phyloP scores from a whole-genome alignment of 2,888 invertebrate species.

The Silvanus unidentatus region DNA sequence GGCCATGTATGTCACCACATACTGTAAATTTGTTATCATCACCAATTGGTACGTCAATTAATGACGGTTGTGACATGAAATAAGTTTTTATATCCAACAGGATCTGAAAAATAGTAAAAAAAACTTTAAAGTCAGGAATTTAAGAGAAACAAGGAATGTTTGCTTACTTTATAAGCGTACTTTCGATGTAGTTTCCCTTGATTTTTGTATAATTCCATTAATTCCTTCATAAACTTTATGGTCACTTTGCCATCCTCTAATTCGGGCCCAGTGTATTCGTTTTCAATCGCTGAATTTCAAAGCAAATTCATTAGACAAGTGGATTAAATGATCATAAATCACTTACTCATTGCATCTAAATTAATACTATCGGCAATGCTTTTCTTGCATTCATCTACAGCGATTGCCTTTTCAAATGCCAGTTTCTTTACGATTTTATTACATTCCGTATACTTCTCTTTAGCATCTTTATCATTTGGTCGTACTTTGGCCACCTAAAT shows the following conservation, averaged over 20 bases:
- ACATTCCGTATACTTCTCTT: conserved; percentile 87
- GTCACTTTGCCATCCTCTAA: conserved; percentile 86
- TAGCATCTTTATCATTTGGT: conserved; percentile 92
- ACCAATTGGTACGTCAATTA: conserved; percentile 84
- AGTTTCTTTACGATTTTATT: conserved; percentile 91
- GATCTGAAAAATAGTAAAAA: conserved; percentile 59
- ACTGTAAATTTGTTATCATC: conserved; percentile 91
- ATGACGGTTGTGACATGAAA: conserved; percentile 76
- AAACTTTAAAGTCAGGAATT: background rate
- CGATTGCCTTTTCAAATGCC: conserved; percentile 95
- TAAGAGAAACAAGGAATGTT: conserved; percentile 4
- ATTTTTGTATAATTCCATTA: conserved; percentile 84
- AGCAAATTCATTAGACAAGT: background rate
- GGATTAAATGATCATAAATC: background rate
- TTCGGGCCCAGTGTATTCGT: conserved; percentile 87
- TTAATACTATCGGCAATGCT: conserved; percentile 84
- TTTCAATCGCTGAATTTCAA: conserved; percentile 74
- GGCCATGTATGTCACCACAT: conserved; percentile 98
- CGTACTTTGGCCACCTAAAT: conserved; percentile 80
- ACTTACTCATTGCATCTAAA: conserved; percentile 75
- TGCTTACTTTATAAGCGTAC: conserved; percentile 91
- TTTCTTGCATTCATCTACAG: conserved; percentile 83
- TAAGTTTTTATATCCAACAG: conserved; percentile 82
- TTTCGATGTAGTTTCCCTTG: conserved; percentile 93
- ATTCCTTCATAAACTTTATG: conserved; percentile 76